Conservation (phyloP, 2,113 vertebrate genomes). For the Platichthys stellatus region DNA sequence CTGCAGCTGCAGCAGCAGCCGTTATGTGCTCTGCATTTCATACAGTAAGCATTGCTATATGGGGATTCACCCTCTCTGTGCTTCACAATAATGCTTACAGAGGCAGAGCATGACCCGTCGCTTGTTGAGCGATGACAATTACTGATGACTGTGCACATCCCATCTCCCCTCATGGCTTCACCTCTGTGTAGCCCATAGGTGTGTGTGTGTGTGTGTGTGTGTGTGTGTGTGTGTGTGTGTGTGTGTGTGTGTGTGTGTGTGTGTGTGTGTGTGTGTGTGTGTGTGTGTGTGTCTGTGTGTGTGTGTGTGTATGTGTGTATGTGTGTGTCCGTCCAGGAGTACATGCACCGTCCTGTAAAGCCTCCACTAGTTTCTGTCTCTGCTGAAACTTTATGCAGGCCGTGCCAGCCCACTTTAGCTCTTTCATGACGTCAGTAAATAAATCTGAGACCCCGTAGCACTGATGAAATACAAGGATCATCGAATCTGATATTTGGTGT, state of each 20-base stretch:
- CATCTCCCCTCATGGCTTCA: slow-evolving; percentile 43
- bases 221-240: background rate
- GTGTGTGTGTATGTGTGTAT: no score
- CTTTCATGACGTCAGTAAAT: slow-evolving; percentile 44
- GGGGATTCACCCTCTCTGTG: slow-evolving; percentile 53
- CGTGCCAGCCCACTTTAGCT: slow-evolving; percentile 42
- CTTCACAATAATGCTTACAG: slow-evolving; percentile 70
- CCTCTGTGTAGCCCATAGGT: slow-evolving; percentile 42
- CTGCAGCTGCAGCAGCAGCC: slow-evolving; percentile 43
- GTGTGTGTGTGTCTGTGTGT: no score
- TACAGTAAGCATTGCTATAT: slow-evolving; percentile 47
- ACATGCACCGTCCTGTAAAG: slow-evolving; percentile 18
- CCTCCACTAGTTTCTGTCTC: slow-evolving; percentile 20
- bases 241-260: background rate
- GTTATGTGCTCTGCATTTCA: slow-evolving; percentile 20
- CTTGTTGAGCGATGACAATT: slow-evolving; percentile 73
- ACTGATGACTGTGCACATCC: slow-evolving; percentile 76
- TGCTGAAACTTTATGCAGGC: slow-evolving; percentile 52
- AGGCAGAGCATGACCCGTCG: slow-evolving; percentile 72
- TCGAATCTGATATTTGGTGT: slow-evolving; percentile 50
- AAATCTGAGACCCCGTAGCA: slow-evolving; percentile 27
- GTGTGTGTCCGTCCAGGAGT: background rate
- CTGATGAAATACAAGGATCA: slow-evolving; percentile 62
- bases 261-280: no score
- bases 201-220: background rate